Evolutionary conservation across 2,888 invertebrate genomes (phyloP), one percentile per base, ranked within the genome.

Genomic region (Diogma glabrata): DNA sequence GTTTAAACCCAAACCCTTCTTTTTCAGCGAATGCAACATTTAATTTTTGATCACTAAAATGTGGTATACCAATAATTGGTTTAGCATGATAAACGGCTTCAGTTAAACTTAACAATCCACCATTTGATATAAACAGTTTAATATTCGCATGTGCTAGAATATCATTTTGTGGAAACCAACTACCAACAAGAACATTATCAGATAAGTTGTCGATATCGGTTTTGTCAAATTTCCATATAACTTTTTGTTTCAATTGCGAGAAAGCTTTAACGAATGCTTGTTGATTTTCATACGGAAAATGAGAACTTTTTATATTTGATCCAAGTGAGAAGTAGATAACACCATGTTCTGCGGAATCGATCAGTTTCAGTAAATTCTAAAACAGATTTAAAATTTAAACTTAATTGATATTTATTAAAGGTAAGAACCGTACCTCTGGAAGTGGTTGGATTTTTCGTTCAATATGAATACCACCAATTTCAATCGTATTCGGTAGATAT

Each of bases 1-100:
- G 57, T 2, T 56, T 60, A n/a, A n/a, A n/a, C n/a, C n/a, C n/a
- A n/a, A n/a, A n/a, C 3, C 75, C 75, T 40, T 62, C 59, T 6
- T 58, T 54, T 49, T 64, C 67, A 3, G 73, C 71, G 8, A 65
- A 64, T 1, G 61, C 66, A 61, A 75, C 71, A 53, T 76, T 76
- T 16, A 70, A 55, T 50, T 69, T 65, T 58, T 77, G 76, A 60
- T 77, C 76, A 0, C 66, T 72, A 52, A 71, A 72, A 14, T 76
- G 62, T 0, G 76, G 76, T 38, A 76, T 67, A 2, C 72, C 74
- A n/a, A 75, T 58, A 14, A 74, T 59, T 0, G 75, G 74, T n/a
- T 69, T 70, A 14, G 71, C 72, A 55, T 71, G 67, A 49, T 72
- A 71, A 49, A 74, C 60, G 1, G 72, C 65, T 55, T 75, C 74